Evolutionary conservation across 2,888 invertebrate genomes (phyloP).

Genomic region (Anthrax anthrax): DNA sequence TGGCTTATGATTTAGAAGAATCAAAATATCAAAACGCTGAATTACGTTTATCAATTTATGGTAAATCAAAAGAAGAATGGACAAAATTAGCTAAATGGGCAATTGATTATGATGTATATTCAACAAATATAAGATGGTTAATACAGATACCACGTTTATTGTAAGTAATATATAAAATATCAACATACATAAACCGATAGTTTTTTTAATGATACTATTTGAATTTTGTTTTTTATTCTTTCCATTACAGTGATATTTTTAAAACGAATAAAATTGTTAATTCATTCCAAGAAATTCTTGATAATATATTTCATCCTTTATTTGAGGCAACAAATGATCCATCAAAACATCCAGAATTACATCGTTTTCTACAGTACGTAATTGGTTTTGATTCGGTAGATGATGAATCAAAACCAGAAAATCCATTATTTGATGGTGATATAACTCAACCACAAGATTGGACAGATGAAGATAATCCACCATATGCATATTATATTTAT

Average conservation of each 20-base stretch:
- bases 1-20: conserved; percentile 89
- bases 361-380: conserved; percentile 69
- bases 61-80: conserved; percentile 87
- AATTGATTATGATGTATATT: conserved; percentile 80
- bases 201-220: too few species aligned
- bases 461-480: conserved; percentile 87
- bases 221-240: neutral
- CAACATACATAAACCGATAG: too few species aligned
- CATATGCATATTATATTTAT: conserved; percentile 95
- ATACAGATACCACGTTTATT: conserved; percentile 95
- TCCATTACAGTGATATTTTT: conserved; percentile 78
- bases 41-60: conserved; percentile 90
- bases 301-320: conserved; percentile 88
- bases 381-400: conserved; percentile 98
- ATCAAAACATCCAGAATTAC: conserved; percentile 78
- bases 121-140: conserved; percentile 91
- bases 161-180: conserved; percentile 55
- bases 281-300: conserved; percentile 91
- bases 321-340: conserved; percentile 96
- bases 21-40: conserved; percentile 99
- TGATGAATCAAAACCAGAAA: conserved; percentile 98
- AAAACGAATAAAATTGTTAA: conserved; percentile 85
- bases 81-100: conserved; percentile 96
- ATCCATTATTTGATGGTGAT: conserved; percentile 74
- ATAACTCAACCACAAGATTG: conserved; percentile 69